phyloP scores from a whole-genome alignment of 2,113 vertebrate genomes.

The Plotosus lineatus region DNA sequence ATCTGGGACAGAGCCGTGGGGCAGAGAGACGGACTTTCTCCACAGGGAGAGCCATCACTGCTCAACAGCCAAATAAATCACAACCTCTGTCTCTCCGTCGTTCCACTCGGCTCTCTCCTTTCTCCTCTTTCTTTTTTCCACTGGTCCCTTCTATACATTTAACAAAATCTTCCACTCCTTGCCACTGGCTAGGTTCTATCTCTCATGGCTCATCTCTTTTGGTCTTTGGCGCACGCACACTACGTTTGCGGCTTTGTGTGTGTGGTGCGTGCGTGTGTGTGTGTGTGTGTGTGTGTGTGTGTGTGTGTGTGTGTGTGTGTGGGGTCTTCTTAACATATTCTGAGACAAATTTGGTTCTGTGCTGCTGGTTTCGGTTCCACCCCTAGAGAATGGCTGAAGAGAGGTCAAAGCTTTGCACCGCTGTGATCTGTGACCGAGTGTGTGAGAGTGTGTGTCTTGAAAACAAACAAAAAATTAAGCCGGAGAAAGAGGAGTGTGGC shows the following conservation, averaged over 20 bases:
- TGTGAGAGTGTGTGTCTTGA: conserved; percentile 23
- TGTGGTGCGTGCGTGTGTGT: background rate
- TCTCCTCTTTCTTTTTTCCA: conserved; percentile 21
- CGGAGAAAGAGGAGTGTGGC: background rate
- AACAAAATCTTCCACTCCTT: conserved; percentile 13
- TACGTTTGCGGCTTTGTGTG: conserved; percentile 1
- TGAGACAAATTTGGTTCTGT: conserved; percentile 4
- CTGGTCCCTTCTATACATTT: conserved; percentile 23
- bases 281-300: background rate
- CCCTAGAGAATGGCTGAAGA: conserved; percentile 17
- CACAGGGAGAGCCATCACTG: conserved; percentile 54
- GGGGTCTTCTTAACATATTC: background rate
- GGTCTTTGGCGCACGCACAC: conserved; percentile 6
- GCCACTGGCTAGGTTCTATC: conserved; percentile 20
- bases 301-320: background rate
- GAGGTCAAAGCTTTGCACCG: background rate
- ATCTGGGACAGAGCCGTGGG: conserved; percentile 56
- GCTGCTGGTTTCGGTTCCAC: conserved; percentile 13
- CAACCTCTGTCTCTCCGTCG: conserved; percentile 44
- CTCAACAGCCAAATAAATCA: conserved; percentile 61
- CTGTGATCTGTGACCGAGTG: background rate
- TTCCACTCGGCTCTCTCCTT: conserved; percentile 13
- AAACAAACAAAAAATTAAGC: background rate
- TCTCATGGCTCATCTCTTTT: background rate
- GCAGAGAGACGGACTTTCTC: conserved; percentile 54